Base-by-base conservation (phyloP, 37 sponge, comb jelly and placozoan genomes). In the Aphrocallistes beatrix region DNA sequence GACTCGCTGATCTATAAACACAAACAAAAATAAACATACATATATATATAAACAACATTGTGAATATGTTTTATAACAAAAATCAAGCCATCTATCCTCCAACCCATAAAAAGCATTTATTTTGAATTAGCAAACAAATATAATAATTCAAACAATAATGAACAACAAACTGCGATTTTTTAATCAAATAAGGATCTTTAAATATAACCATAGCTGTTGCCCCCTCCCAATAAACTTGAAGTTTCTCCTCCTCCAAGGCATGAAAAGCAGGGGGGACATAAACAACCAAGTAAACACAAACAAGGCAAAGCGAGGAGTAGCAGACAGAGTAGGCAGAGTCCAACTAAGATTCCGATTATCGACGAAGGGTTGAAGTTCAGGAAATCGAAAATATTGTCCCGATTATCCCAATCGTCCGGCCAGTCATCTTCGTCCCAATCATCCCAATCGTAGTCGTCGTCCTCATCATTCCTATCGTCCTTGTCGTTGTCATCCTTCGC, bases 251-350 rank as follows among this genome's bases (percentile, higher is more conserved):
- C 75, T 60, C 75, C 75, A 3, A 60, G 8, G 21, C 75, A 60
- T 13, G 75, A 3, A 13, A 60, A 60, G 21, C 75, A 60, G 8
- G 75, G 75, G 3, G 75, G 75, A 60, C 75, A 60, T 13, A 60
- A 60, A 60, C 75, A 60, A 32, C 75, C 75, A 13, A 60, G 75
- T 60, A 60, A 60, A 60, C 75, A 60, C 34, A 60, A 60, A 60
- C 75, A 60, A 60, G 75, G 75, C 8, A 60, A 28, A 60, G 75
- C 75, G 17, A 60, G 21, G 28, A 60, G 21, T 13, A 60, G n/a
- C 8, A 60, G 34, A 13, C 75, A 60, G n/a, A 60, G 75, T 60
- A 60, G n/a, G 21, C 75, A 60, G 3, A 60, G 75, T 6, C 75
- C 75, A 28, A 60, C 75, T 60, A 60, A 60, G 21, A 60, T 60